Evolutionary conservation across 2,113 vertebrate species (phyloP), one percentile per base, ranked within the genome.

Genomic region (Mobula hypostoma): DNA sequence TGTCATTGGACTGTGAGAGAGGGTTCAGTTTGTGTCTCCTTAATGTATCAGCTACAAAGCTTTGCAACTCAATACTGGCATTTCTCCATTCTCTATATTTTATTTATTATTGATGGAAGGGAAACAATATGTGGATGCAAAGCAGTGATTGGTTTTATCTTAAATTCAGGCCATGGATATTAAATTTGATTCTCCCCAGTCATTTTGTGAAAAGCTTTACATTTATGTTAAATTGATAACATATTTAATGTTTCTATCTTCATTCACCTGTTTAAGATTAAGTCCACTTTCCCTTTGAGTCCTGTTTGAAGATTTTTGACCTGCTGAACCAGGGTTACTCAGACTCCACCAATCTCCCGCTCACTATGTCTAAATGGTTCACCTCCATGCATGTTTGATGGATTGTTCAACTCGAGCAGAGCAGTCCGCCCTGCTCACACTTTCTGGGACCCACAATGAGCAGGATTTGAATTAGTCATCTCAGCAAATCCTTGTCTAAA

Each of bases 71-170:
- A 40, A 74, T 12, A 56, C 70, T 93, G 91, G 36, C 40, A 74
- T 40, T 27, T 48, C 68, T 74, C 24, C 91, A 93, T 27, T 93
- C 40, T 93, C 66, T 72, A 24, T 56, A 17, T 93, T 74, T 74
- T 40, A 48, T 56, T 93, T 36, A 93, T 74, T 70, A 93, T 74
- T 40, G 56, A 19, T 74, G 70, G 91, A 93, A 93, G 27, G 91
- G 17, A 17, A 76, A 74, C 24, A 93, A 70, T 29, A 12, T 93
- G 70, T 3, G 70, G 68, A 48, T 76, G 72, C 70, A 76, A 29
- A 76, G 68, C 68, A 93, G 4, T 27, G 70, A 74, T 93, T 82
- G 40, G 68, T 93, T 56, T 40, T 36, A 4, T 6, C 66, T 93
- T 21, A 40, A 74, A 29, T 36, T 56, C 24, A 48, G 68, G 68